These are phyloP conservation scores for Hemithea aestivaria DNA, from an alignment of 2,888 invertebrate genomes.

Conservation along the genomic window DNA sequence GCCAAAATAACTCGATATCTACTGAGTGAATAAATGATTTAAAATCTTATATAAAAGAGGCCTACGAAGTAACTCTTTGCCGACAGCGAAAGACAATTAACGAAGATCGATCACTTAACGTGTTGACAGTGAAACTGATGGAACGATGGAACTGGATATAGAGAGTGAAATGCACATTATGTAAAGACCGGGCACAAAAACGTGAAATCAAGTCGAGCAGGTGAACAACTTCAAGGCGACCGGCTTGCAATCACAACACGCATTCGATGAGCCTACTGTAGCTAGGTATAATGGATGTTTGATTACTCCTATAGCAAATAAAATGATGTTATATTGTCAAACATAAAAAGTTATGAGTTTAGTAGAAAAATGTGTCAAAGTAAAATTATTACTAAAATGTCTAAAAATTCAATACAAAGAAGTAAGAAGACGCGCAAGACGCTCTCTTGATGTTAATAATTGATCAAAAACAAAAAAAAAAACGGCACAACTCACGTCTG, in stretches of 20 bases:
- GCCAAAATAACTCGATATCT: no score
- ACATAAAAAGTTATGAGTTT: no score
- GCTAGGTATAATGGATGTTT: conserved; percentile 32
- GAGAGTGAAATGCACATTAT: conserved; percentile 38
- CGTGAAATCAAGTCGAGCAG: conserved; percentile 27
- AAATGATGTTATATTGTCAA: conserved; percentile 1
- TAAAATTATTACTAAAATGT: no score
- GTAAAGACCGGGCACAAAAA: conserved; percentile 30
- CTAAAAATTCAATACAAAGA: no score
- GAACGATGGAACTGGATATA: conserved; percentile 40
- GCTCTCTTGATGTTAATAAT: no score
- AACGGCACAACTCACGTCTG: no score
- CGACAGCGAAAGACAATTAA: not conserved
- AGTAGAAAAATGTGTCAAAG: no score
- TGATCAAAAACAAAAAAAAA: no score
- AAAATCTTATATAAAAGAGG: no score
- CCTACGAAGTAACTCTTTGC: not conserved
- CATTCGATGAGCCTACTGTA: conserved; percentile 29
- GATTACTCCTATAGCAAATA: conserved; percentile 27
- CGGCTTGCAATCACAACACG: conserved; percentile 25
- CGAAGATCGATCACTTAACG: conserved; percentile 12
- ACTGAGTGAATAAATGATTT: no score
- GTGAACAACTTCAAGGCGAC: conserved; percentile 28
- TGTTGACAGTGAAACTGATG: conserved; percentile 30
- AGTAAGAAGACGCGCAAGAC: no score